Conservation (phyloP, 2,888 invertebrate species). For the Diloba caeruleocephala region DNA sequence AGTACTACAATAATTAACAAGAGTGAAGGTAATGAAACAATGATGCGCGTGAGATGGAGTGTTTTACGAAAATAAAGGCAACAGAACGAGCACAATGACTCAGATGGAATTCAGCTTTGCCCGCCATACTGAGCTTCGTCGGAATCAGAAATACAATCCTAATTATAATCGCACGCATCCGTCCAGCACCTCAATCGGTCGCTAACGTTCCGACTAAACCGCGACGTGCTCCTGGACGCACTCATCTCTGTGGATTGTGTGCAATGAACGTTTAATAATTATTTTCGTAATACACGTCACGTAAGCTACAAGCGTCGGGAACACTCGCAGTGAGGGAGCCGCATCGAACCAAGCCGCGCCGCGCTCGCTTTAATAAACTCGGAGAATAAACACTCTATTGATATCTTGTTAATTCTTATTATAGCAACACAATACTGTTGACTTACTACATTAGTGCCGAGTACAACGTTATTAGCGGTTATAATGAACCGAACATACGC, state of each 20-base stretch:
- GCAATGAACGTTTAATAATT: constrained; percentile 63
- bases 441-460: constrained; percentile 34
- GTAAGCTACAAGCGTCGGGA: constrained; percentile 56
- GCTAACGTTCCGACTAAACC: constrained; percentile 69
- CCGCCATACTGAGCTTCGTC: constrained; percentile 86
- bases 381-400: constrained; percentile 45
- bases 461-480: constrained; percentile 25
- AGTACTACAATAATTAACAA: constrained; percentile 60
- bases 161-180: constrained; percentile 89
- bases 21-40: constrained; percentile 74
- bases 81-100: constrained; percentile 88
- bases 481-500: constrained; percentile 6
- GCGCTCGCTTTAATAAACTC: constrained; percentile 45
- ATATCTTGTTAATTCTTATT: constrained; percentile 52
- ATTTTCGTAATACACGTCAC: constrained; percentile 61
- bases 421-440: constrained; percentile 41
- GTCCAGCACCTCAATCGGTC: constrained; percentile 86
- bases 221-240: constrained; percentile 59
- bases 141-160: constrained; percentile 89
- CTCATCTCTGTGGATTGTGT: constrained; percentile 62
- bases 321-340: constrained; percentile 29
- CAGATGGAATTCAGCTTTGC: constrained; percentile 87
- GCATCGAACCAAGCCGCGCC: constrained; percentile 19
- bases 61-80: constrained; percentile 88
- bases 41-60: constrained; percentile 83